Percentiles rank a stretch among this genome's conserved stretches.
These are phyloP conservation scores for Cacoxenus indagator DNA, from an alignment of 2,888 invertebrate species.

Conservation along the genomic window DNA sequence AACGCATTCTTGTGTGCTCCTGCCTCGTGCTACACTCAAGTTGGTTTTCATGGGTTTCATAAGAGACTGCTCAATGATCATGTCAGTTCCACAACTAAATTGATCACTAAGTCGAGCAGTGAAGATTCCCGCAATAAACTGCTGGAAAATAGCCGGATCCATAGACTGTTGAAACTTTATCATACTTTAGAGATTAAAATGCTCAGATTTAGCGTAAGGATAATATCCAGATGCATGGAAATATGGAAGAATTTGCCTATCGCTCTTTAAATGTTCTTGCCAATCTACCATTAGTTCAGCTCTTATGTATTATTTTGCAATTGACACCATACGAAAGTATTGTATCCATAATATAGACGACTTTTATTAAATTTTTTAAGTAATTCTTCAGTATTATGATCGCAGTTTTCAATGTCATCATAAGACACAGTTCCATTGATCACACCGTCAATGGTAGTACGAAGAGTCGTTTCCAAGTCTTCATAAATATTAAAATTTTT, in stretches of 20 bases:
- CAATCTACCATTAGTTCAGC: background rate
- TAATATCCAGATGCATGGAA: background rate
- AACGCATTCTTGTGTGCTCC: constrained; percentile 64
- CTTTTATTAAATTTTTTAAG: background rate
- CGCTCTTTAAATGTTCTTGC: background rate
- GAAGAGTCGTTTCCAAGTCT: background rate
- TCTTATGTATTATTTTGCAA: background rate
- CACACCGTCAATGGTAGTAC: background rate
- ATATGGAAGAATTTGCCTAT: background rate
- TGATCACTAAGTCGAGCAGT: background rate
- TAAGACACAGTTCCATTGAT: background rate
- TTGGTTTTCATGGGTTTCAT: constrained; percentile 63
- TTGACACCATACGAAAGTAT: background rate
- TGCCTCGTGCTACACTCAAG: constrained; percentile 66
- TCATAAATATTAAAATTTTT: background rate
- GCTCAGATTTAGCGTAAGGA: background rate
- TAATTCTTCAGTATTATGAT: background rate
- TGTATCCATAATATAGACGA: background rate
- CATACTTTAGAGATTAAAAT: background rate
- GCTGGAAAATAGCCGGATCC: background rate
- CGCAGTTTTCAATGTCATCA: background rate
- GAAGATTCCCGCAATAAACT: background rate
- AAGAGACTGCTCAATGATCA: constrained; percentile 50
- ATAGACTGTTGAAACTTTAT: background rate
- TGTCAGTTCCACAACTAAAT: constrained; percentile 39